A percentile compares a stretch with the other conserved stretches of the same genome.
Evolutionary conservation across 2,888 invertebrate species (phyloP).

Genomic region (Epistrophe grossulariae): DNA sequence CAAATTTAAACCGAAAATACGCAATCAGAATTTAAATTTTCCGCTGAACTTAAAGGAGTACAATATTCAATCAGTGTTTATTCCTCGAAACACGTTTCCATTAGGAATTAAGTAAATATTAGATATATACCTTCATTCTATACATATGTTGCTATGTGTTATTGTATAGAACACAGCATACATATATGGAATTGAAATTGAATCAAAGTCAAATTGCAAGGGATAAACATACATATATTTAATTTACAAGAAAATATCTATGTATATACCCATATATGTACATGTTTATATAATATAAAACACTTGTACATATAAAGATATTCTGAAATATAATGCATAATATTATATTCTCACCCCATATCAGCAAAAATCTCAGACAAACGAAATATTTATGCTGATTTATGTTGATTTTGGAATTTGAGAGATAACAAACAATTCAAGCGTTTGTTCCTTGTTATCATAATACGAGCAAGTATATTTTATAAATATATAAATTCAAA

Average conservation of each 20-base stretch:
- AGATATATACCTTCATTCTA: neutral
- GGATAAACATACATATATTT: neutral
- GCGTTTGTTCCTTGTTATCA: slow-evolving; percentile 21
- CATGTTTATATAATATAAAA: neutral
- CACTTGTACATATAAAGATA: neutral
- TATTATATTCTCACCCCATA: neutral
- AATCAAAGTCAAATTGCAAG: slow-evolving; percentile 3
- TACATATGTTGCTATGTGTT: neutral
- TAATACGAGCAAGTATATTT: neutral
- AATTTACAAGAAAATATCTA: slow-evolving; percentile 3
- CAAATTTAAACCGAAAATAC: neutral
- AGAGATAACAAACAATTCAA: slow-evolving; percentile 23
- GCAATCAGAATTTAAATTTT: neutral
- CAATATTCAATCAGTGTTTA: neutral
- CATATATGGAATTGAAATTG: neutral
- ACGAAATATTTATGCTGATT: slow-evolving; percentile 20
- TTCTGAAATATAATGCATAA: slow-evolving; percentile 1
- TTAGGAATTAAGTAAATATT: neutral
- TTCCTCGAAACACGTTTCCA: neutral
- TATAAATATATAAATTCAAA: slow-evolving; percentile 1
- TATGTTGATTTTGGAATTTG: slow-evolving; percentile 13
- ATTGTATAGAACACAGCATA: neutral
- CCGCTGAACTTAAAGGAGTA: neutral
- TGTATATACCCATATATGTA: too few species aligned
- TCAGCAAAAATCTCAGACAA: neutral